phyloP scores from a whole-genome alignment of 2,888 invertebrate genomes.

The Spisula subtruncata region DNA sequence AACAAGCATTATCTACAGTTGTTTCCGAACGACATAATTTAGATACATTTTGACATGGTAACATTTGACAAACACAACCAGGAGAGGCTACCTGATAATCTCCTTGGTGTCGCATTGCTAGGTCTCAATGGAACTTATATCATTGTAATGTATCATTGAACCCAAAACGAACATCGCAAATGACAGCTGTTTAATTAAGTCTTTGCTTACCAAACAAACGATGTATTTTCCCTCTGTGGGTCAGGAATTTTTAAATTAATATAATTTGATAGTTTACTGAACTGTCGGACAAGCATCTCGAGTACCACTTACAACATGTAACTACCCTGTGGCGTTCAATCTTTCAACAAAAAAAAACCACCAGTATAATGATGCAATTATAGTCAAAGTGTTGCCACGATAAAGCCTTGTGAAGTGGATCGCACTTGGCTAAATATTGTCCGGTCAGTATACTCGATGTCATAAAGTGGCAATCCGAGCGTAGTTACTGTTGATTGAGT shows the following conservation, averaged over 20 bases:
- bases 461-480: neutral
- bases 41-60: no score
- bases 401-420: conserved; percentile 5
- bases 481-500: neutral
- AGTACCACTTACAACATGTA: conserved; percentile 13
- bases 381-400: neutral
- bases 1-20: no score
- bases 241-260: neutral
- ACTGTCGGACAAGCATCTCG: neutral
- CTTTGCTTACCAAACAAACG: neutral
- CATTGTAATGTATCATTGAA: no score
- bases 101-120: no score
- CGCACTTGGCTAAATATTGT: neutral
- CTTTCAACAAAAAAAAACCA: conserved; percentile 6
- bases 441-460: neutral
- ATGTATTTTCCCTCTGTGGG: neutral
- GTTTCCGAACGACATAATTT: no score
- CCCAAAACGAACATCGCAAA: neutral
- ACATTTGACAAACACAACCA: no score
- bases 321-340: neutral
- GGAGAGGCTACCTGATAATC: no score
- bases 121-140: no score
- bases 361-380: neutral
- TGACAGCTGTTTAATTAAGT: neutral
- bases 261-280: conserved; percentile 9